Evolutionary conservation across 2,797 vertebrate species (phyloP), one percentile per base, ranked within the genome.

Genomic region (Xerus rutilus): DNA sequence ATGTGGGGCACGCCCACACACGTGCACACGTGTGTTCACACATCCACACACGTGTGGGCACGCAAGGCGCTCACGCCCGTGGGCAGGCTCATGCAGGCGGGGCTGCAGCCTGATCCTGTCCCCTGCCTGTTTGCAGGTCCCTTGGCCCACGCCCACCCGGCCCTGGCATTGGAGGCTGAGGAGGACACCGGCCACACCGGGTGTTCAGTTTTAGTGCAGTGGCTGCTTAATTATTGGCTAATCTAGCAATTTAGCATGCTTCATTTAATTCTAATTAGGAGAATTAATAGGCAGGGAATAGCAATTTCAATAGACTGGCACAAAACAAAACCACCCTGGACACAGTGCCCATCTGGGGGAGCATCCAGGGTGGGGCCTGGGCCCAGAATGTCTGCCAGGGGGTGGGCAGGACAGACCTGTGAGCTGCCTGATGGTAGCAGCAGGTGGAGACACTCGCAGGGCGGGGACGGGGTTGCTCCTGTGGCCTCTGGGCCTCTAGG

Each of bases 201-300:
- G 97, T 98, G 96, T 98, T 98, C 98, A 98, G 98, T 97, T 85
- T 98, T 98, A 98, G 98, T 96, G 98, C 97, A 95, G 98, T 98
- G 98, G 98, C 98, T 98, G 98, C 98, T 99, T 99, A 99, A 99
- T 99, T 99, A 99, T 98, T 98, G 98, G 98, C 98, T 99, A 99
- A 99, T 99, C 99, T 99, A 98, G 98, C 99, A 98, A 99, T 99
- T 99, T 98, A 98, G 86, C 98, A 98, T 98, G 99, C 98, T 99
- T 99, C 99, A 99, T 99, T 99, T 99, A 99, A 99, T 99, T 99
- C 99, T 99, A 99, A 99, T 99, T 99, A 99, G 98, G 98, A 98
- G 98, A 99, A 99, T 99, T 99, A 99, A 99, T 99, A 99, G 99
- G 98, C 98, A 98, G 98, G 97, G 98, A 98, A 98, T 98, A 98